Base-by-base conservation (phyloP, 2,113 vertebrate species). In the Fukomys damarensis region DNA sequence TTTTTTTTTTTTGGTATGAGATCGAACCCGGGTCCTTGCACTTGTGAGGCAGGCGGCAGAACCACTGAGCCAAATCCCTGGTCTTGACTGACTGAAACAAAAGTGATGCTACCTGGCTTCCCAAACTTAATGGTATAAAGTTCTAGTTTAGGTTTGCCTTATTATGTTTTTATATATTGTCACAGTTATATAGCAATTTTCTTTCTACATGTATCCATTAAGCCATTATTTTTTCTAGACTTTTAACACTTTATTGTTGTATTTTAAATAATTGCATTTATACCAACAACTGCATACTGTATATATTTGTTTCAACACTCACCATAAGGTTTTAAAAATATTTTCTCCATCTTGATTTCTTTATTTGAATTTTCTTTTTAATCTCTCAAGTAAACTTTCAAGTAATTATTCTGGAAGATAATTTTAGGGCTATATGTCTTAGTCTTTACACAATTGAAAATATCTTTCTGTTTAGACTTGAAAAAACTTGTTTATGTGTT, bases 111-210 rank as follows among this genome's bases (percentile, higher is more conserved):
- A 54, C 22, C 32, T 56, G 38, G 28, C 28, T 59, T 93, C n/a
- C 30, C 28, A 56, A 58, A 76, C 58, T 54, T 74, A 35, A n/a
- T 43, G 74, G 80, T 63, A 65, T 54, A 49, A 70, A 72, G 12
- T 74, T 77, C 58, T 94, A 38, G 43, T 70, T 94, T 94, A 84
- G 17, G 52, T 80, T 94, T 20, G 83, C 32, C 28, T 63, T 88
- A 26, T 61, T 81, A 72, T 52, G 52, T 82, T 24, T 74, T 43
- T 49, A 59, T 63, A 24, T 59, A 80, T 91, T 77, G 77, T 72
- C 41, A 84, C 4, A 61, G 26, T 80, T 80, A 35, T 61, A 7
- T 35, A 91, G 86, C 7, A 80, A 41, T 61, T 61, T 68, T 41
- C 30, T 32, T 59, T 94, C 79, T 81, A 54, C 20, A 14, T 95